Percentiles rank a stretch among this genome's conserved stretches.
phyloP scores from a whole-genome alignment of 2,888 invertebrate genomes.

The Eulithis testata region DNA sequence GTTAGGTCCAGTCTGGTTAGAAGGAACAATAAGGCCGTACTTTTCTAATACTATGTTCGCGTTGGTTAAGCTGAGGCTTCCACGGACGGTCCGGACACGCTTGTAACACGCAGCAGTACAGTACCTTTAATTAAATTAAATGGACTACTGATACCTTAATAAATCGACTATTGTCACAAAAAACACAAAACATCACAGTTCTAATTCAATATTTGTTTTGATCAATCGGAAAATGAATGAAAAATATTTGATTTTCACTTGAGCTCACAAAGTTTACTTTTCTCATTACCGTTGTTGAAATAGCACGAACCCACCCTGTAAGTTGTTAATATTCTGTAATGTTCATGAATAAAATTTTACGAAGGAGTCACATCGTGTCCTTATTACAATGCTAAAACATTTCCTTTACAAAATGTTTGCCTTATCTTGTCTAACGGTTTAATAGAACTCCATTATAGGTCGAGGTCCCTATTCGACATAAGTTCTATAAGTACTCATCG shows the following conservation, averaged over 20 bases:
- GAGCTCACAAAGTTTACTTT: slow-evolving; percentile 14
- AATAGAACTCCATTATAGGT: slow-evolving; percentile 19
- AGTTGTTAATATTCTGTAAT: slow-evolving; percentile 20
- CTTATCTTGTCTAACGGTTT: slow-evolving; percentile 22
- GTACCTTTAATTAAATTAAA: slow-evolving; percentile 22
- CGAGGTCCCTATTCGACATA: slow-evolving; percentile 10
- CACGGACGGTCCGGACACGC: slow-evolving; percentile 8
- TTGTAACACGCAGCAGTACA: slow-evolving; percentile 12
- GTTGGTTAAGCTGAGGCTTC: slow-evolving; percentile 9
- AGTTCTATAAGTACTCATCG: slow-evolving; percentile 8
- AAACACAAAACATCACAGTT: neutral
- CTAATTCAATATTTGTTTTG: slow-evolving; percentile 14
- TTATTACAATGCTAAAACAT: slow-evolving; percentile 21
- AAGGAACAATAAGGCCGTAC: slow-evolving; percentile 16
- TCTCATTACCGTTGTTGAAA: slow-evolving; percentile 22
- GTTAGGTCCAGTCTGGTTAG: slow-evolving; percentile 27
- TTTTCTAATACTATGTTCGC: neutral
- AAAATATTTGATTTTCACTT: slow-evolving; percentile 17
- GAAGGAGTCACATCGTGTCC: slow-evolving; percentile 24
- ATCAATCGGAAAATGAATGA: slow-evolving; percentile 12
- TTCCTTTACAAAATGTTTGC: slow-evolving; percentile 22
- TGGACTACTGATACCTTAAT: neutral
- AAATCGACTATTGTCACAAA: slow-evolving; percentile 1
- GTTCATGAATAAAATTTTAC: slow-evolving; percentile 26
- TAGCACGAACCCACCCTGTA: slow-evolving; percentile 16